Base-by-base conservation (phyloP, 2,797 vertebrate genomes). In the Phrynocephalus vlangalii region DNA sequence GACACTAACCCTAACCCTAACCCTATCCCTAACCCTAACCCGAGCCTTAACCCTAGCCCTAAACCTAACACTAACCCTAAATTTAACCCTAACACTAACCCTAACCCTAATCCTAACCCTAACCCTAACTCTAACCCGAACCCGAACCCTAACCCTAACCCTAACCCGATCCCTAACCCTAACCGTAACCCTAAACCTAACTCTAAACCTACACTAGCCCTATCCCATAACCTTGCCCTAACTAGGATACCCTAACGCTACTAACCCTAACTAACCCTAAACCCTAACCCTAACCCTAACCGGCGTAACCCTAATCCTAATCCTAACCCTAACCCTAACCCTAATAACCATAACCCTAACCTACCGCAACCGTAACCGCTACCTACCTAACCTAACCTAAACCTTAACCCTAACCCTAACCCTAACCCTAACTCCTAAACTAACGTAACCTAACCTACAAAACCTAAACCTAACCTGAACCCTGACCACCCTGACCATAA, bases 381-480 rank as follows among this genome's bases (percentile, higher is more conserved):
- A n/a, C n/a, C n/a, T n/a, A n/a, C 77, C 15, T 13, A 56, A 22
- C 77, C 77, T 13, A n/a, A n/a, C 48, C 77, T 50, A 26, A 79
- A 56, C 77, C 48, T 50, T 52, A 56, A 56, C 50, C 77, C 77
- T 52, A 52, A n/a, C 77, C 77, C 77, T 26, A 56, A 78, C 71
- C 84, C 84, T 63, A 66, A 66, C 63, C 84, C 84, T 63, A 66
- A 66, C 63, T 75, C 84, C 30, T 26, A 44, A 30, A 56, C 75
- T 66, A 33, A 85, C 48, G n/a, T n/a, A n/a, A n/a, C 72, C 73
- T 75, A 52, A 78, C 71, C n/a, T n/a, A n/a, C n/a, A n/a, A n/a
- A n/a, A n/a, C 84, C 84, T 56, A 56, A 66, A 24, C 84, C 84
- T 79, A 44, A 44, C 76, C 84, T 33, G 30, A 67, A 44, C 84